Base-by-base conservation (phyloP, 1,140 invertebrate genomes). In the Sarcophaga peregrina region DNA sequence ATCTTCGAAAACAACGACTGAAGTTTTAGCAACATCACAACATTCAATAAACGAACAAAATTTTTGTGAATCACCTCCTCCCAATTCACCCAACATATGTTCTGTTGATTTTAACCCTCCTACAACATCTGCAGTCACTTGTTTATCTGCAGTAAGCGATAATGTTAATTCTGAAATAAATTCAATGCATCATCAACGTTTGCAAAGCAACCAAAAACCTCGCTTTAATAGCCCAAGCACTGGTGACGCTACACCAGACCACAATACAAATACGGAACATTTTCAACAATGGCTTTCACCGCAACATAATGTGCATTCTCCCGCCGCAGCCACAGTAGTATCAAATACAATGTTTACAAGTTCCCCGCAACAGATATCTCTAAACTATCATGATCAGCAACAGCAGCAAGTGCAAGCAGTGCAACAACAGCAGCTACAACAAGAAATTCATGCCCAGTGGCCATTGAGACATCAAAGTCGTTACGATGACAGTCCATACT, bases 361-460 rank as follows among this genome's bases (percentile, higher is more conserved):
- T 25, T 68, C 62, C 7, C 62, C 62, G 8, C 6, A n/a, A 76
- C 52, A 50, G 46, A 3, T 52, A 48, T 25, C 72, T 68, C 13
- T 47, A 76, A n/a, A 82, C 85, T 10, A 82, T 11, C 86, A 86
- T 84, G 50, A 37, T 15, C 84, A 85, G 15, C 84, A 87, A 8
- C 68, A 81, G 76, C 83, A 86, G 15, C 87, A 87, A 80, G 86
- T 86, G n/a, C 86, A 86, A 25, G 5, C 90, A 86, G 25, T 25
- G 8, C 81, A 68, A 85, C 86, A 76, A 86, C 88, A 76, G 83
- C 85, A 80, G 85, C 88, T 47, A 84, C 85, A 82, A 20, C 93
- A 48, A 93, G 93, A 62, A 95, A 94, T 8, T 94, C 94, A 50
- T 80, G 1, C 37, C 73, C 48, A 47, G 48, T 75, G 62, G 62